Percentiles rank a stretch among this genome's conserved stretches.
phyloP scores from a whole-genome alignment of 2,888 invertebrate species.

The Drosophila leonis region DNA sequence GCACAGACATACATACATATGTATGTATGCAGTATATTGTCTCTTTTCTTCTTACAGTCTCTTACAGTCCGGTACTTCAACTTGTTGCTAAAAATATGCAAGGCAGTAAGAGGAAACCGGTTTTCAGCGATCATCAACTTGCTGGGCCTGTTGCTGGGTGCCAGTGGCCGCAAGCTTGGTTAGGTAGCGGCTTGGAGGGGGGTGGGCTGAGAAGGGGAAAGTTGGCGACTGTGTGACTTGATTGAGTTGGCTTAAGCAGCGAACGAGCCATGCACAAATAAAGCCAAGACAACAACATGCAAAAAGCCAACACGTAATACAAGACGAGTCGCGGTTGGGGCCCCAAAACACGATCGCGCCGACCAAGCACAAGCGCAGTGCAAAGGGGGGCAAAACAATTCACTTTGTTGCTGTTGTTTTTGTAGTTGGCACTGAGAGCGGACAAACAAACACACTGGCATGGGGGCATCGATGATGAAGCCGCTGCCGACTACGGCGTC shows the following conservation, averaged over 20 bases:
- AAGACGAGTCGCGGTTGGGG: slow-evolving; percentile 42
- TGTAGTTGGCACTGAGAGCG: slow-evolving; percentile 10
- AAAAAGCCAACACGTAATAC: slow-evolving; percentile 75
- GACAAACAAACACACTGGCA: slow-evolving; percentile 9
- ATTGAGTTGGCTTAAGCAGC: slow-evolving; percentile 68
- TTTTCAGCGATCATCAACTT: slow-evolving; percentile 57
- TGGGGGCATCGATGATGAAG: slow-evolving; percentile 26
- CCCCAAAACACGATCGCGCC: slow-evolving; percentile 28
- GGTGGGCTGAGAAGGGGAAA: not conserved
- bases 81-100: slow-evolving; percentile 80
- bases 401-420: not conserved
- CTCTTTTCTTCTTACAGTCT: slow-evolving; percentile 15
- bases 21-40: no score
- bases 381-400: slow-evolving; percentile 27
- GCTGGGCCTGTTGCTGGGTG: slow-evolving; percentile 73
- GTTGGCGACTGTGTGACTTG: slow-evolving; percentile 61
- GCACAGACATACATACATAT: no score
- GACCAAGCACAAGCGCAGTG: slow-evolving; percentile 13
- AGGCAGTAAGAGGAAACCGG: slow-evolving; percentile 76
- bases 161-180: slow-evolving; percentile 52
- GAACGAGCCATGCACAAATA: slow-evolving; percentile 68
- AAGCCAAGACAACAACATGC: slow-evolving; percentile 58
- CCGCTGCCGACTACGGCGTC: slow-evolving; percentile 30
- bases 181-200: slow-evolving; percentile 8
- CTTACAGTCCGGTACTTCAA: slow-evolving; percentile 55